Evolutionary conservation across 1,140 invertebrate genomes (phyloP), one percentile per base, ranked within the genome.

Genomic region (Homalodisca vitripennis): DNA sequence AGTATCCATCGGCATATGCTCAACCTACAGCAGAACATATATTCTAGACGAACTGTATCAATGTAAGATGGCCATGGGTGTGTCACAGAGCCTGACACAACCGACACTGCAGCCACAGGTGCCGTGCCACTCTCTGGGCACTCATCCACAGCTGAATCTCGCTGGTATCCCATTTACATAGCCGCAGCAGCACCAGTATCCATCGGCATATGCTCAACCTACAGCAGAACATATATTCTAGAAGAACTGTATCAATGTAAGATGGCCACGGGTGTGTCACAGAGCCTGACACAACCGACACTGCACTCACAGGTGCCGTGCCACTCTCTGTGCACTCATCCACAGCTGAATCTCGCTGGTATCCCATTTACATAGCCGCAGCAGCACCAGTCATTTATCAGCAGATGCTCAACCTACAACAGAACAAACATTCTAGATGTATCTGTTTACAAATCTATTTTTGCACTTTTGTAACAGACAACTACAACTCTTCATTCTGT

Each of bases 1-100:
- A 53, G 48, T 24, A 53, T 12, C 3, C 48, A 53, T 22, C 48
- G 48, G 13, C 12, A 13, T 3, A 53, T 6, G 48, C 13, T 22
- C 22, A 53, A 53, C 22, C 48, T 53, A 41, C 17, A 41, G 34
- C 6, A 41, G 6, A 41, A 6, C 34, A 41, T 17, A 41, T 41
- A 41, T 6, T n/a, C n/a, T n/a, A 53, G 48, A 53, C 48, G 22
- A 53, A 53, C 48, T 53, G 48, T 53, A 3, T 12, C 48, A 53
- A 22, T 3, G 20, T 20, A 6, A 53, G 48, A 12, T 53, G 48
- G 12, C 48, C 48, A 14, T 53, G 48, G 22, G 12, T 24, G 17
- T 41, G 34, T 10, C 6, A 41, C 34, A 41, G 17, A 41, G 34
- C 34, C 48, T 53, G 12, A 22, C 22, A 22, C 48, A 53, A 6